Evolutionary conservation across 30 jellyfish, hydroid and myxozoan genomes (phyloP).

Genomic region (Turritopsis dohrnii): DNA sequence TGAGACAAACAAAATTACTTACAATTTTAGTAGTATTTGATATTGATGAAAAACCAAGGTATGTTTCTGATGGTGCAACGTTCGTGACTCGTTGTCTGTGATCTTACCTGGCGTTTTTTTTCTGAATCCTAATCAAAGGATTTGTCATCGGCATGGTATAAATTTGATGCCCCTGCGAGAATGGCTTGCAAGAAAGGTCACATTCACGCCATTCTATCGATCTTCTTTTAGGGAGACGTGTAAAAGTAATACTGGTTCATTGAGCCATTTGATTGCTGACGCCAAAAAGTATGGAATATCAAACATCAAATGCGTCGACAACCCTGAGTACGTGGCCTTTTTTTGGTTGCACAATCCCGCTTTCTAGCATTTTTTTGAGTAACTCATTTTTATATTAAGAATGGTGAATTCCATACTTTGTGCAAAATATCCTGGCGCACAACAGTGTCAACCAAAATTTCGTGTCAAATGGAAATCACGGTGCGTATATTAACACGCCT

Average conservation of each 20-base stretch:
- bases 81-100: not conserved
- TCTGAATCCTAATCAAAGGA: not conserved
- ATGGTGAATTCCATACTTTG: not conserved
- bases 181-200: not conserved
- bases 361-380: not conserved
- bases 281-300: not conserved
- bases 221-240: not conserved
- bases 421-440: slow-evolving; percentile 2
- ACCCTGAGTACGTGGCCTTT: not conserved
- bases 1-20: not conserved
- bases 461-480: not conserved
- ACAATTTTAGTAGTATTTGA: slow-evolving; percentile 2
- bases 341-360: too few species aligned
- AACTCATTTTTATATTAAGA: not conserved
- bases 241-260: not conserved
- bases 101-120: not conserved
- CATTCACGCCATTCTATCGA: not conserved
- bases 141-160: not conserved
- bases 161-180: not conserved
- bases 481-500: too few species aligned
- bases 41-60: slow-evolving; percentile 2
- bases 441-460: not conserved
- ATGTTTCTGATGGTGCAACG: not conserved
- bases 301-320: not conserved
- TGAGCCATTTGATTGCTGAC: not conserved